Percentiles rank a stretch among this genome's conserved stretches.
These are phyloP conservation scores for Coelinius sp. DNA, from an alignment of 2,888 invertebrate genomes.

Conservation along the genomic window DNA sequence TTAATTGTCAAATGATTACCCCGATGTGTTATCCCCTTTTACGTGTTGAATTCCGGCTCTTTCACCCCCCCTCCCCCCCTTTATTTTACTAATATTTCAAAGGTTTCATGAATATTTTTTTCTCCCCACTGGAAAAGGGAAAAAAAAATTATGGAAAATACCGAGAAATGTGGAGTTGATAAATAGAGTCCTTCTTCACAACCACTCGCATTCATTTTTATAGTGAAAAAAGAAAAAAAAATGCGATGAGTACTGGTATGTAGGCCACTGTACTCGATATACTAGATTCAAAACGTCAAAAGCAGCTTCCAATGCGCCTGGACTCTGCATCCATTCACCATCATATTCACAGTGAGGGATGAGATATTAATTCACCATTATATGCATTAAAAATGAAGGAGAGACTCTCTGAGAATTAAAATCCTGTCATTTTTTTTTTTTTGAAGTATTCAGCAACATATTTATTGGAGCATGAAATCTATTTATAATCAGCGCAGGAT, in stretches of 20 bases:
- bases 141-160: slow-evolving; percentile 8
- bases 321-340: slow-evolving; percentile 16
- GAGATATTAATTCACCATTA: background rate
- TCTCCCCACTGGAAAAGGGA: background rate
- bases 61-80: too few species aligned
- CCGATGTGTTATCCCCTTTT: too few species aligned
- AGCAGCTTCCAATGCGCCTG: slow-evolving; percentile 32
- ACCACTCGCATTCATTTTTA: slow-evolving; percentile 43
- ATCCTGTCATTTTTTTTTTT: background rate
- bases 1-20: too few species aligned
- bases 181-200: slow-evolving; percentile 43
- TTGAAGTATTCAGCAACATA: background rate
- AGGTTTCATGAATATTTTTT: slow-evolving; percentile 9
- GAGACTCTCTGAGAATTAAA: background rate
- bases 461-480: background rate
- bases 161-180: slow-evolving; percentile 30
- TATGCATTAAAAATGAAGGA: slow-evolving; percentile 3
- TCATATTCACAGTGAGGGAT: slow-evolving; percentile 17
- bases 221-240: slow-evolving; percentile 27
- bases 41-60: too few species aligned
- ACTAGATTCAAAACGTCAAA: slow-evolving; percentile 41
- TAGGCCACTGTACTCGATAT: slow-evolving; percentile 17
- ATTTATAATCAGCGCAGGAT: background rate
- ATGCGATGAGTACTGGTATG: slow-evolving; percentile 20
- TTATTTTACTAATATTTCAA: background rate